Evolutionary conservation across 2,113 vertebrate genomes (phyloP).

Genomic region (Micronycteris hirsuta): DNA sequence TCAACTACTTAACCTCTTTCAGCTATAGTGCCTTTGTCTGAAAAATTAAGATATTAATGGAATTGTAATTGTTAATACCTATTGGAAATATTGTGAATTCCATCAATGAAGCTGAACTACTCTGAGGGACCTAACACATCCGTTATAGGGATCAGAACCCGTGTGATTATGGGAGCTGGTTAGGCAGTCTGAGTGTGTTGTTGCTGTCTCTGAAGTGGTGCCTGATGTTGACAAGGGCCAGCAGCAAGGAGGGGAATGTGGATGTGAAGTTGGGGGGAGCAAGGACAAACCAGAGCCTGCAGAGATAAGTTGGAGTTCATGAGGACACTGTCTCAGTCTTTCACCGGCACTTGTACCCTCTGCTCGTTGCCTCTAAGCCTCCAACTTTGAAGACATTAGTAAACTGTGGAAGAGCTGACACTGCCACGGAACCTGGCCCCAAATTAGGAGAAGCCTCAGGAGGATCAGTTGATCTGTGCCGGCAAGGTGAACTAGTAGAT

Average conservation of each 20-base stretch:
- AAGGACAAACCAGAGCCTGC: too few species aligned
- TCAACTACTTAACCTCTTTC: neutral
- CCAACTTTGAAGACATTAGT: neutral
- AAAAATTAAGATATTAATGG: neutral
- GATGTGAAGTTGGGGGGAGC: neutral
- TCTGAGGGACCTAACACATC: neutral
- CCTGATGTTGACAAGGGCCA: neutral
- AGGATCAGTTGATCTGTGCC: neutral
- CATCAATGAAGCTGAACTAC: neutral
- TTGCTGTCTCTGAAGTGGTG: neutral
- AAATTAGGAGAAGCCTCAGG: neutral
- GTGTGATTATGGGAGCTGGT: accelerated
- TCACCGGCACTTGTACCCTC: neutral
- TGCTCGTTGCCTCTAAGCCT: neutral
- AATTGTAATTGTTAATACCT: neutral
- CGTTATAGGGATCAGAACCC: neutral
- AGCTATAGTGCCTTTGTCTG: neutral
- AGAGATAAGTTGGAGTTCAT: neutral
- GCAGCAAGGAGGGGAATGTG: neutral
- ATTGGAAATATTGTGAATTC: neutral
- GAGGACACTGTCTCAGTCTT: neutral
- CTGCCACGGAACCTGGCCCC: neutral
- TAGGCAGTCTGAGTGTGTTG: neutral
- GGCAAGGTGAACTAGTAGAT: neutral
- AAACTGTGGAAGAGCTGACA: neutral